Conservation (phyloP, 1,140 invertebrate species). For the Acromyrmex heyeri region DNA sequence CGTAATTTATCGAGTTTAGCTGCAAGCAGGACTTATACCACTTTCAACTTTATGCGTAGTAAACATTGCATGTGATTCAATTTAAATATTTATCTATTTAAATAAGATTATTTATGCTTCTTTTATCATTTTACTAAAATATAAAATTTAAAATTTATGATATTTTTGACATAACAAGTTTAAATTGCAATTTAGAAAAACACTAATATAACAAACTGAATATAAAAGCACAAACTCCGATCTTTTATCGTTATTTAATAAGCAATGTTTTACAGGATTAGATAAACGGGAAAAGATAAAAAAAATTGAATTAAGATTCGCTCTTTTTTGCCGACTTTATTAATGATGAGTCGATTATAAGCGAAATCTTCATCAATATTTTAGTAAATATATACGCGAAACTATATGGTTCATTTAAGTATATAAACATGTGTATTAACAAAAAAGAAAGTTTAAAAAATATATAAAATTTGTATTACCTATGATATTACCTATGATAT, state of each 20-base stretch:
- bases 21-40: neutral
- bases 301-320: neutral
- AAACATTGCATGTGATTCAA: slow-evolving; percentile 3
- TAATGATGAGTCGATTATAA: slow-evolving; percentile 20
- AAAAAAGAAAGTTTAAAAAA: neutral
- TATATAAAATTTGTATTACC: neutral
- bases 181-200: slow-evolving; percentile 11
- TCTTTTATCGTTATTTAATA: slow-evolving; percentile 13
- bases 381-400: neutral
- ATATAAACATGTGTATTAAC: neutral
- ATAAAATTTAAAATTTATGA: neutral
- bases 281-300: neutral
- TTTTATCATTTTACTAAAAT: neutral
- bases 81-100: neutral
- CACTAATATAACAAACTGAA: neutral
- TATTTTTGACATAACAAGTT: slow-evolving; percentile 11
- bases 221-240: neutral
- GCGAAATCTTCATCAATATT: slow-evolving; percentile 22
- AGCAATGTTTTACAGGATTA: slow-evolving; percentile 3
- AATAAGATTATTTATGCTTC: neutral
- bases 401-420: slow-evolving; percentile 5
- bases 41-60: neutral
- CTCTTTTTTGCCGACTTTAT: neutral
- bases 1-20: neutral
- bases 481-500: neutral